Conservation (phyloP, 1,140 invertebrate species). For the Thalassaphorura encarpata region DNA sequence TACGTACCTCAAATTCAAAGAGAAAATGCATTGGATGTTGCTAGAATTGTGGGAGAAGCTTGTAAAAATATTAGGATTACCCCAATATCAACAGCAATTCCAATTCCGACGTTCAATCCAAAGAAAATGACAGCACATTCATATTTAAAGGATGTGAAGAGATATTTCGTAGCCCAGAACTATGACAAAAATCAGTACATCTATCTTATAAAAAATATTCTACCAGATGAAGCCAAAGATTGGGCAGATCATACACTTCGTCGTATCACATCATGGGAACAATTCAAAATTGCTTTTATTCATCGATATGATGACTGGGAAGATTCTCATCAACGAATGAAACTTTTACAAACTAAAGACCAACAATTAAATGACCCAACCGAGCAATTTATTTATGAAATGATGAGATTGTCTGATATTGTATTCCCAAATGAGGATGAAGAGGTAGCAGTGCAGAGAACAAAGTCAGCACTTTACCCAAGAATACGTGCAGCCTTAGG, state of each 20-base stretch:
- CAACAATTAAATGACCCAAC: slow-evolving; percentile 10
- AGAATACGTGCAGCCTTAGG: background rate
- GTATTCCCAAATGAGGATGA: slow-evolving; percentile 4
- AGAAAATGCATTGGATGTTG: too few species aligned
- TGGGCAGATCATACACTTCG: background rate
- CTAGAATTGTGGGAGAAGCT: background rate
- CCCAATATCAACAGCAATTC: background rate
- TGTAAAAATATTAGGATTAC: background rate
- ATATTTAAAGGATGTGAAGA: background rate
- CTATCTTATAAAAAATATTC: background rate
- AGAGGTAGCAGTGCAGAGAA: background rate
- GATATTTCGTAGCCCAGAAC: background rate
- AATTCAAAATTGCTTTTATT: slow-evolving; percentile 2
- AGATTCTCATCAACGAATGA: background rate
- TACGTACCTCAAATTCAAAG: too few species aligned
- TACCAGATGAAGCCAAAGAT: background rate
- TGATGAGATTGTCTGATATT: slow-evolving; percentile 11
- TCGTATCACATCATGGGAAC: background rate
- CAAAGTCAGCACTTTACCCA: background rate
- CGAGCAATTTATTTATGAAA: slow-evolving; percentile 16
- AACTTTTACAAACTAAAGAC: background rate
- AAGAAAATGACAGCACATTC: background rate
- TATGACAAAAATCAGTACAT: background rate
- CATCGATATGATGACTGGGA: background rate
- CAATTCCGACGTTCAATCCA: background rate